Evolutionary conservation across 2,888 invertebrate species (phyloP).

Genomic region (Leptinotarsa rubiginosa): DNA sequence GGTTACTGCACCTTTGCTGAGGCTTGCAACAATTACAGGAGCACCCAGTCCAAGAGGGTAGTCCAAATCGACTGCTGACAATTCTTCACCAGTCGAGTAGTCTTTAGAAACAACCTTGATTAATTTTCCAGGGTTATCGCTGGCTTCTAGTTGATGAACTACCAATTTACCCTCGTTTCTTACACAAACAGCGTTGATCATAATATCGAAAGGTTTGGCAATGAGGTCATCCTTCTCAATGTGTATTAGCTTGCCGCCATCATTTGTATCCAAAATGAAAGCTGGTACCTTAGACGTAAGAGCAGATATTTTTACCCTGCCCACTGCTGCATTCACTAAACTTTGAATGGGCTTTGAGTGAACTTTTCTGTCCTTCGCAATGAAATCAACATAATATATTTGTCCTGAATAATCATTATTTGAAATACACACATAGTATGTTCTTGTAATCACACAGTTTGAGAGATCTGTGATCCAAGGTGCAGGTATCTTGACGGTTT

Average conservation of each 20-base stretch:
- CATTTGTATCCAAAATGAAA: constrained; percentile 51
- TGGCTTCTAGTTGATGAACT: constrained; percentile 59
- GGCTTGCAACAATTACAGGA: constrained; percentile 54
- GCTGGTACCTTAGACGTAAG: constrained; percentile 53
- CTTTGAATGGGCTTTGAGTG: constrained; percentile 45
- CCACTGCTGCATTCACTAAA: constrained; percentile 42
- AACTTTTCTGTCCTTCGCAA: constrained; percentile 43
- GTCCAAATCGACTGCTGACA: constrained; percentile 51
- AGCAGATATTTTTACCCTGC: constrained; percentile 41
- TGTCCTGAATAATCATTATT: constrained; percentile 64
- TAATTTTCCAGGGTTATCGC: constrained; percentile 54
- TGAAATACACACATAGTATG: constrained; percentile 76
- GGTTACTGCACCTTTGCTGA: constrained; percentile 67
- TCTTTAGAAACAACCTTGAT: constrained; percentile 57
- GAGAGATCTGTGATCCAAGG: constrained; percentile 69
- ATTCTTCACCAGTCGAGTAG: constrained; percentile 49
- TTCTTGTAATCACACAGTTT: constrained; percentile 72
- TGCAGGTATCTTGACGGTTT: constrained; percentile 71
- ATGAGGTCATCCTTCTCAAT: constrained; percentile 47
- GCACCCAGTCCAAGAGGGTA: constrained; percentile 59
- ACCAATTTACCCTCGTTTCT: constrained; percentile 54
- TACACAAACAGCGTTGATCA: constrained; percentile 58
- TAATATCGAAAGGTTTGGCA: constrained; percentile 65
- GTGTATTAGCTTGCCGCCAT: constrained; percentile 51
- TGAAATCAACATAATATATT: constrained; percentile 74